Base-by-base conservation (phyloP, 2,113 vertebrate genomes). In the Triplophysa tibetana region DNA sequence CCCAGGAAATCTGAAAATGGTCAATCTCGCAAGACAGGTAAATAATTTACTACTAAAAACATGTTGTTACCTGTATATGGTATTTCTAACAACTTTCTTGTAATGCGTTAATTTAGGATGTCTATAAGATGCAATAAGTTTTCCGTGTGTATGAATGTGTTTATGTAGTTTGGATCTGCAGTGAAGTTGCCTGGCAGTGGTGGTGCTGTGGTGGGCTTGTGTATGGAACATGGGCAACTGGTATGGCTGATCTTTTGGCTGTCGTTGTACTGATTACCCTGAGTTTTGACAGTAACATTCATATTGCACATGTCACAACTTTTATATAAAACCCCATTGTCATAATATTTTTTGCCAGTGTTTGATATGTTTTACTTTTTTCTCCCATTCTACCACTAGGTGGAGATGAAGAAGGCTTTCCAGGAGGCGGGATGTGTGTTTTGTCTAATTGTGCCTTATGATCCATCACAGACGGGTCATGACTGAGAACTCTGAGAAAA, bases 101-200 rank as follows among this genome's bases (percentile, higher is more conserved):
- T 24, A 21, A 21, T 2, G 16, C 16, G 33, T 21, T 61, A 23
- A 23, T 60, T 8, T 17, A 21, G 23, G 54, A 2, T 61, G 1
- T 12, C 23, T 38, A 33, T 33, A 58, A 58, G 7, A 41, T 13
- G 19, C 33, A 38, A 12, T 21, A 50, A 17, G 2, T 50, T n/a
- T 24, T 17, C 14, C 38, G 0, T 8, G 10, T 19, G 24, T 21
- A n/a, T 5, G 45, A 63, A 45, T 21, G 63, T 77, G 52, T 74
- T 17, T 80, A 3, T 82, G 41, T 56, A 95, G 94, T 94, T 93
- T 84, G 92, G 91, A 24, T 94, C 92, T 0, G 91, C 92, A 1
- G 94, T 93, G 84, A 95, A 94, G 86, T 81, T 95, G 45, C 94
- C 94, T 2, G 93, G 94, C 77, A 94, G 93, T 29, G 94, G 94